Evolutionary conservation across 2,797 vertebrate genomes (phyloP).

Genomic region (Ctenopoma multispine): DNA sequence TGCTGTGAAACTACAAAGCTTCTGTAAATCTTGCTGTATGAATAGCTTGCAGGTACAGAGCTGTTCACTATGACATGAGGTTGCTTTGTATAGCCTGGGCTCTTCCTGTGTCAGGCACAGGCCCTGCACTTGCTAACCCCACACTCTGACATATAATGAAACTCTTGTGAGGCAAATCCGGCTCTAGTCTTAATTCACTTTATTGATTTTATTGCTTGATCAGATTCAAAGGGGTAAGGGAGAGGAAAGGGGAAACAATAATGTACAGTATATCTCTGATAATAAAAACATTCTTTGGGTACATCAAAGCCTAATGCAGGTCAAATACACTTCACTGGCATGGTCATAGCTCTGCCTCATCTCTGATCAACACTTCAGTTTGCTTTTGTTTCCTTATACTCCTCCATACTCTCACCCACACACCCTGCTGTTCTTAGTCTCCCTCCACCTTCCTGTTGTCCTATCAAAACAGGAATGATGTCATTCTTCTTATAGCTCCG

Average conservation of each 20-base stretch:
- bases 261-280: slow-evolving; percentile 35
- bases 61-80: slow-evolving; percentile 20
- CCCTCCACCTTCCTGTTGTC: slow-evolving; percentile 65
- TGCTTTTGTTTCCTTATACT: slow-evolving; percentile 33
- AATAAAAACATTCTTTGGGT: slow-evolving; percentile 35
- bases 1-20: slow-evolving; percentile 53
- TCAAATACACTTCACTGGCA: slow-evolving; percentile 9
- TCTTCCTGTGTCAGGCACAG: slow-evolving; percentile 62
- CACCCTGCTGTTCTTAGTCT: slow-evolving; percentile 28
- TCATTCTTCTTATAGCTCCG: slow-evolving; percentile 59
- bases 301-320: slow-evolving; percentile 47
- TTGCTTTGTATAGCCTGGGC: slow-evolving; percentile 21
- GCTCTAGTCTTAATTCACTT: slow-evolving; percentile 60
- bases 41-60: slow-evolving; percentile 45
- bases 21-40: neutral
- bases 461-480: slow-evolving; percentile 76
- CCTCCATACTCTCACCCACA: slow-evolving; percentile 31
- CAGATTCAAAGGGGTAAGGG: slow-evolving; percentile 49
- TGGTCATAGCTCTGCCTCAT: slow-evolving; percentile 7
- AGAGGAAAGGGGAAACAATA: slow-evolving; percentile 18
- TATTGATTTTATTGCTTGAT: slow-evolving; percentile 66
- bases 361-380: slow-evolving; percentile 41
- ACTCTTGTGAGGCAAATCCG: slow-evolving; percentile 45
- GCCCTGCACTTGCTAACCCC: slow-evolving; percentile 30
- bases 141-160: slow-evolving; percentile 40